Evolutionary conservation across 2,113 vertebrate genomes (phyloP), one percentile per base, ranked within the genome.

Genomic region (Actinemys pallida): DNA sequence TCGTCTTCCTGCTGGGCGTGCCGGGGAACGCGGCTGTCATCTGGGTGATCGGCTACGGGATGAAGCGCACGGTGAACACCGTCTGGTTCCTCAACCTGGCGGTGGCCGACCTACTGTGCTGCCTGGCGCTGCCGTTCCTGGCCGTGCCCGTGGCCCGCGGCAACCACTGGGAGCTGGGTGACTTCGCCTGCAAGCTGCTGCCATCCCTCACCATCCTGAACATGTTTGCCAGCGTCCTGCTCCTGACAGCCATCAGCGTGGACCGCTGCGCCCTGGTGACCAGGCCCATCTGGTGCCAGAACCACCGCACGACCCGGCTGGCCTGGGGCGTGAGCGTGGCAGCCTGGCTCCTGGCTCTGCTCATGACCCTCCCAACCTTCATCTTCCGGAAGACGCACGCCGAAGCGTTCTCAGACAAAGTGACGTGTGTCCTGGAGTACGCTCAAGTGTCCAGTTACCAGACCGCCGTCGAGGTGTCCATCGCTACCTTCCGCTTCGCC

Each of bases 71-170:
- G 0, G 98, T 98, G 1, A 98, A 98, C 1, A 98, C 98, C 8
- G 11, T 98, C 81, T 99, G 99, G 99, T 99, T 99, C 95, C 98
- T 99, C 45, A 99, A 99, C 88, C 98, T 99, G 27, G 98, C 99
- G 0, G 3, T 98, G 87, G 98, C 99, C 0, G 99, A 99, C 79
- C 96, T 99, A 7, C 95, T 99, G 53, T 99, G 99, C 95, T 99
- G 99, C 95, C 76, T 99, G 84, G 98, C 98, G 0, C 47, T 99
- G 27, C 99, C 99, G 2, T 83, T 99, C 85, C 95, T 99, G 90
- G 99, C 98, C 6, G 95, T 98, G 4, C 97, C 98, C 0, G 25
- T 99, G 0, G 94, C 84, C 1, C 82, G 53, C 0, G 96, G 98
- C n/a, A 95, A 98, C 75, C 97, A 98, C 42, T 99, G 99, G 99